phyloP scores from a whole-genome alignment of 2,888 invertebrate genomes.

The Craniophora ligustri region DNA sequence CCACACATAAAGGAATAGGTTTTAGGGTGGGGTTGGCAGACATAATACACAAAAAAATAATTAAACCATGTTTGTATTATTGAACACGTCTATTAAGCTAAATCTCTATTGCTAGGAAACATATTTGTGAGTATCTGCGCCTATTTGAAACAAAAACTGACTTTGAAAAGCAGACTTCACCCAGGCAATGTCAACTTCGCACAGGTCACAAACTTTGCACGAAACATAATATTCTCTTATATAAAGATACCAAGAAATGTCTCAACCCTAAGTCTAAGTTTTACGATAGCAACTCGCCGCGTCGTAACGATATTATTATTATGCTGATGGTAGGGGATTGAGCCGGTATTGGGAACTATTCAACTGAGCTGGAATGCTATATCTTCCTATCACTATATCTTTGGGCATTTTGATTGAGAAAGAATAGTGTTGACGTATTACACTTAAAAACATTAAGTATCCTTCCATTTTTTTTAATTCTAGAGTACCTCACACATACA shows the following conservation, averaged over 20 bases:
- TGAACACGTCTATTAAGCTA: too few species aligned
- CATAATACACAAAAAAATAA: too few species aligned
- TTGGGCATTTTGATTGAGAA: constrained; percentile 1
- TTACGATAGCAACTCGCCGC: constrained; percentile 52
- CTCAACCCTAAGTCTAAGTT: constrained; percentile 65
- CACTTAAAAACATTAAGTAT: too few species aligned
- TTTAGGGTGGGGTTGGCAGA: too few species aligned
- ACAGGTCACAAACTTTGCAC: not conserved
- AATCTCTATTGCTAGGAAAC: too few species aligned
- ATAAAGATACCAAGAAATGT: constrained; percentile 62
- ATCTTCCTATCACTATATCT: constrained; percentile 47
- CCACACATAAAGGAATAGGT: too few species aligned
- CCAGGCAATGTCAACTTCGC: not conserved
- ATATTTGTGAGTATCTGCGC: too few species aligned
- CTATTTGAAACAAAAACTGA: not conserved
- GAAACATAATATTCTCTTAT: too few species aligned
- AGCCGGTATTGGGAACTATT: constrained; percentile 41
- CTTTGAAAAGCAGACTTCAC: not conserved
- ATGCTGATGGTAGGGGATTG: constrained; percentile 45
- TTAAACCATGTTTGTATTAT: too few species aligned
- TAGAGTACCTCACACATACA: too few species aligned
- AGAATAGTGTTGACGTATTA: constrained; percentile 38
- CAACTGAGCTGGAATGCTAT: too few species aligned
- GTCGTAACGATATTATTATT: constrained; percentile 52
- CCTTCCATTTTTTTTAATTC: too few species aligned